Evolutionary conservation across 2,888 invertebrate species (phyloP).

Genomic region (Aporophyla nigra): DNA sequence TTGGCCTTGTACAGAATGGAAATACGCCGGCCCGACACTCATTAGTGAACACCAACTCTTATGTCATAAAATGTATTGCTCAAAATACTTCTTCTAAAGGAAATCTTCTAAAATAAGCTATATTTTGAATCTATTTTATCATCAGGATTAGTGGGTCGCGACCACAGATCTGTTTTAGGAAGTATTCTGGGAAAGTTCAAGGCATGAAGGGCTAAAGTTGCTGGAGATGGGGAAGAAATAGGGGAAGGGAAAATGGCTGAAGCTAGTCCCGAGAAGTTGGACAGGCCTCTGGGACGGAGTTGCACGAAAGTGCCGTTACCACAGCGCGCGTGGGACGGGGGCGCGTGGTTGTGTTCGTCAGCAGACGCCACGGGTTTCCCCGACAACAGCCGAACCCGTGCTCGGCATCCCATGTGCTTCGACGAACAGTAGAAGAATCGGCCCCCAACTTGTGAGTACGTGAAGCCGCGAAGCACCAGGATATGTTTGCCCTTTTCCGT

Average conservation of each 20-base stretch:
- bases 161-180: slow-evolving; percentile 87
- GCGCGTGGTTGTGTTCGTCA: slow-evolving; percentile 86
- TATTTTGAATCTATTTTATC: slow-evolving; percentile 80
- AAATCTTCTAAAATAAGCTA: too few relatives aligned
- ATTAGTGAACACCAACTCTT: slow-evolving; percentile 39
- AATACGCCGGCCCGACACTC: slow-evolving; percentile 5
- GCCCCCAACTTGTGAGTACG: slow-evolving; percentile 89
- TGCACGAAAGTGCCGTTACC: slow-evolving; percentile 88
- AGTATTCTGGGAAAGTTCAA: slow-evolving; percentile 85
- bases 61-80: slow-evolving; percentile 53
- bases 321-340: slow-evolving; percentile 88
- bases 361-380: slow-evolving; percentile 85
- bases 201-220: slow-evolving; percentile 83
- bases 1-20: too few relatives aligned
- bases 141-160: slow-evolving; percentile 78
- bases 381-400: slow-evolving; percentile 83
- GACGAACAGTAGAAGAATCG: slow-evolving; percentile 89
- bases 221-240: slow-evolving; percentile 77
- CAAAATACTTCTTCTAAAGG: slow-evolving; percentile 33
- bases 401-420: slow-evolving; percentile 88
- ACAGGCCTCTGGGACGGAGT: slow-evolving; percentile 80
- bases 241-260: slow-evolving; percentile 78
- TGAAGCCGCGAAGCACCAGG: slow-evolving; percentile 86
- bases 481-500: slow-evolving; percentile 90
- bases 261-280: slow-evolving; percentile 64